Conservation (phyloP, 37 sponge, comb jelly and placozoan species). For the Tethya wilhelma region DNA sequence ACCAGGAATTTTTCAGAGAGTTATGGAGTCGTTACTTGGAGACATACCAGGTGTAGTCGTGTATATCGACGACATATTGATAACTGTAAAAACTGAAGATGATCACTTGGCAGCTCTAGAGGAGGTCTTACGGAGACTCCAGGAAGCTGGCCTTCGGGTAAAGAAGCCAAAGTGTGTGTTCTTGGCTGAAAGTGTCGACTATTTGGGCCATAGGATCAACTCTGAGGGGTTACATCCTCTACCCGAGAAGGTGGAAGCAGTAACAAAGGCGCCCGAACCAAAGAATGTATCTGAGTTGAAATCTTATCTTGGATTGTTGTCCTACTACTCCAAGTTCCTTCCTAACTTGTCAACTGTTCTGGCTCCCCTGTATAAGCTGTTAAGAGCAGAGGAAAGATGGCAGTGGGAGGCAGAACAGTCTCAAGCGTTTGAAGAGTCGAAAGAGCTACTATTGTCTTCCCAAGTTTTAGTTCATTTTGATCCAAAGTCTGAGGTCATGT, state of each 20-base stretch:
- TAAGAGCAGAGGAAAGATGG: slow-evolving; percentile 15
- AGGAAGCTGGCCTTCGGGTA: background rate
- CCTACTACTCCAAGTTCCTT: slow-evolving; percentile 35
- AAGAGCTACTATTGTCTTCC: slow-evolving; percentile 38
- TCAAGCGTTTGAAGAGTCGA: slow-evolving; percentile 41
- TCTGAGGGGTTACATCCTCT: slow-evolving; percentile 29
- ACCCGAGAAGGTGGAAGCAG: slow-evolving; percentile 31
- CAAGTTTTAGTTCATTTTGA: slow-evolving; percentile 48
- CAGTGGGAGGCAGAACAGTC: slow-evolving; percentile 31
- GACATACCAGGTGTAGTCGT: slow-evolving; percentile 18
- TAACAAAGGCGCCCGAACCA: slow-evolving; percentile 35
- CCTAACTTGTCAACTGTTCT: slow-evolving; percentile 26
- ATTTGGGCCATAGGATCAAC: slow-evolving; percentile 27
- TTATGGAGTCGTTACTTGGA: slow-evolving; percentile 8
- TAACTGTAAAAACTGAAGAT: slow-evolving; percentile 10
- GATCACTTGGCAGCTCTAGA: slow-evolving; percentile 7
- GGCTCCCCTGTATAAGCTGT: slow-evolving; percentile 23
- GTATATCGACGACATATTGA: slow-evolving; percentile 39
- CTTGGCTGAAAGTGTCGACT: background rate
- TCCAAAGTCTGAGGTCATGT: slow-evolving; percentile 20
- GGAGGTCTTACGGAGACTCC: slow-evolving; percentile 9
- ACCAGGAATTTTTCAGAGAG: slow-evolving; percentile 35
- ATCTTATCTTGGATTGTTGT: slow-evolving; percentile 30
- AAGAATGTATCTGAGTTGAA: slow-evolving; percentile 23
- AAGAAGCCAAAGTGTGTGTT: slow-evolving; percentile 27